Evolutionary conservation across 2,113 vertebrate genomes (phyloP).

Genomic region (Coptodon bakossiorum): DNA sequence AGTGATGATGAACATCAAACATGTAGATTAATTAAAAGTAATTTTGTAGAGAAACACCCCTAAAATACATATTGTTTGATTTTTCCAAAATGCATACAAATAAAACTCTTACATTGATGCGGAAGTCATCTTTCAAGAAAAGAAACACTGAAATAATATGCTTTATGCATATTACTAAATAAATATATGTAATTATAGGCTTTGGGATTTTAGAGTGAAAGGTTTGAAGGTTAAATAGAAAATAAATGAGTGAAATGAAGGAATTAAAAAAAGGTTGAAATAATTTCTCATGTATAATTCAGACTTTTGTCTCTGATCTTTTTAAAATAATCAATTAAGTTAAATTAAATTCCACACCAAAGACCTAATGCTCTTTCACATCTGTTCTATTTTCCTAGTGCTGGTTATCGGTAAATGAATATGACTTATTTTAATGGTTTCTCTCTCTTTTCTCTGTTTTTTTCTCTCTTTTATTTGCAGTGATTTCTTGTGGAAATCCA

Average conservation of each 20-base stretch:
- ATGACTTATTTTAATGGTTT: background rate
- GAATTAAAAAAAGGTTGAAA: background rate
- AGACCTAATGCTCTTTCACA: background rate
- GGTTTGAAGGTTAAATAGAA: background rate
- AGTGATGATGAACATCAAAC: background rate
- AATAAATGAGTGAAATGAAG: background rate
- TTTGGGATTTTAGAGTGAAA: background rate
- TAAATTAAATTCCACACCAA: background rate
- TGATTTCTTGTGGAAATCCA: constrained; percentile 93
- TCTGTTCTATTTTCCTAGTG: background rate
- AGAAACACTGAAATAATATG: background rate
- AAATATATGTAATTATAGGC: background rate
- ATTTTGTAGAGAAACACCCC: background rate
- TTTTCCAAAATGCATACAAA: background rate
- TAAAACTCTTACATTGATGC: background rate
- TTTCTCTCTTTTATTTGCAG: constrained; percentile 55
- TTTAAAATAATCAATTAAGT: background rate
- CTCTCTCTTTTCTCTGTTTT: background rate
- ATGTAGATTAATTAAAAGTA: background rate
- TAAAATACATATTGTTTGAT: background rate
- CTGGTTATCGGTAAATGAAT: background rate
- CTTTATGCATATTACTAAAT: background rate
- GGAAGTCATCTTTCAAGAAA: background rate
- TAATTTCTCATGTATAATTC: background rate
- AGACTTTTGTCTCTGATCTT: background rate